phyloP scores from a whole-genome alignment of 2,888 invertebrate genomes.

The Ennomos erosarius region DNA sequence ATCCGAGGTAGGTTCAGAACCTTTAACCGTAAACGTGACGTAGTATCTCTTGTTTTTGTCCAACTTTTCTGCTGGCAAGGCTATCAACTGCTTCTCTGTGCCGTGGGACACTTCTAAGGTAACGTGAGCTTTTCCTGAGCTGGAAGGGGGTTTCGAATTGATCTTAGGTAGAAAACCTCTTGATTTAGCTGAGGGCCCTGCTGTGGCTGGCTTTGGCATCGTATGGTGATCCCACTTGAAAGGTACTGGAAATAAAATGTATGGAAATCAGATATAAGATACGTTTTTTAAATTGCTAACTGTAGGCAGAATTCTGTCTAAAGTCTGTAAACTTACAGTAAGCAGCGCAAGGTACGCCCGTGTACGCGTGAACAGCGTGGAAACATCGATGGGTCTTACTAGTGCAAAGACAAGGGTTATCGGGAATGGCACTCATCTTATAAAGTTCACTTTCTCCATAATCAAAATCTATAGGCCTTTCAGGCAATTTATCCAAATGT shows the following conservation, averaged over 20 bases:
- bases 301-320: background rate
- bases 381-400: conserved; percentile 95
- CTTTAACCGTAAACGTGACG: conserved; percentile 96
- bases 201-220: conserved; percentile 89
- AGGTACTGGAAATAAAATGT: conserved; percentile 85
- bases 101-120: conserved; percentile 94
- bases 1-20: conserved; percentile 86
- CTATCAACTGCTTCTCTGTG: conserved; percentile 93
- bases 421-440: conserved; percentile 87
- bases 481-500: conserved; percentile 87
- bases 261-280: no score
- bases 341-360: conserved; percentile 94
- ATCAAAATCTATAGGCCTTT: conserved; percentile 80
- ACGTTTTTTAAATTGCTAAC: background rate
- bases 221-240: conserved; percentile 91
- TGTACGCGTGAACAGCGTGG: conserved; percentile 96
- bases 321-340: conserved; percentile 88
- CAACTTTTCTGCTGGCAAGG: conserved; percentile 93
- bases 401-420: conserved; percentile 93
- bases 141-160: conserved; percentile 71
- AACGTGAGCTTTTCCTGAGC: conserved; percentile 82
- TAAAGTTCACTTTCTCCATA: conserved; percentile 83
- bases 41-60: conserved; percentile 96
- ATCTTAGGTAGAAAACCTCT: conserved; percentile 90
- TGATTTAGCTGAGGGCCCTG: conserved; percentile 72